A percentile compares a stretch with the other conserved stretches of the same genome.
These are phyloP conservation scores for Catalaphyllia jardinei DNA, from an alignment of 64 coral and sea anemone genomes.

Conservation along the genomic window DNA sequence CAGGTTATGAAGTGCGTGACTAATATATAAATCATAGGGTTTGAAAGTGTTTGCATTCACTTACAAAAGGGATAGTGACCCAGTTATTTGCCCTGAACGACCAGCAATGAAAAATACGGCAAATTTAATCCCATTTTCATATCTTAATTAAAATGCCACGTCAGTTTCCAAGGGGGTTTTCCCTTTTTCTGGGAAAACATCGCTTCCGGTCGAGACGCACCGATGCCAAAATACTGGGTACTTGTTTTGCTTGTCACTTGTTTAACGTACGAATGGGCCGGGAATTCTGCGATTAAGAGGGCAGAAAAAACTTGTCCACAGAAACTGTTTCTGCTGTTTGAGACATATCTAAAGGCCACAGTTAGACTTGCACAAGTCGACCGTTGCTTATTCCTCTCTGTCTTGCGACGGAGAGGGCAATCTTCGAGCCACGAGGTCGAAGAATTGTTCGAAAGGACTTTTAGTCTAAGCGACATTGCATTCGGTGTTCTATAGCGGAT, in stretches of 20 bases:
- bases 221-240: background rate
- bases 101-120: background rate
- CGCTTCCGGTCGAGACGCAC: background rate
- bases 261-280: too few relatives aligned
- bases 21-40: background rate
- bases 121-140: background rate
- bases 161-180: background rate
- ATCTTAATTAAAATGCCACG: background rate
- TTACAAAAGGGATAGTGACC: background rate
- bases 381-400: too few relatives aligned
- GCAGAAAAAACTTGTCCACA: too few relatives aligned
- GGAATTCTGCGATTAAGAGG: too few relatives aligned
- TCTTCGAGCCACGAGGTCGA: too few relatives aligned
- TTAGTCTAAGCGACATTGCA: too few relatives aligned
- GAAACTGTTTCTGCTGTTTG: too few relatives aligned
- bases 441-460: too few relatives aligned
- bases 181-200: background rate
- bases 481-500: too few relatives aligned
- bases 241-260: background rate
- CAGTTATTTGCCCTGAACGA: background rate
- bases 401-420: too few relatives aligned
- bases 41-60: slow-evolving; percentile 3
- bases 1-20: background rate
- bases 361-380: too few relatives aligned
- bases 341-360: too few relatives aligned